Evolutionary conservation across 2,888 invertebrate genomes (phyloP), one percentile per base, ranked within the genome.

Genomic region (Ochropacha duplaris): DNA sequence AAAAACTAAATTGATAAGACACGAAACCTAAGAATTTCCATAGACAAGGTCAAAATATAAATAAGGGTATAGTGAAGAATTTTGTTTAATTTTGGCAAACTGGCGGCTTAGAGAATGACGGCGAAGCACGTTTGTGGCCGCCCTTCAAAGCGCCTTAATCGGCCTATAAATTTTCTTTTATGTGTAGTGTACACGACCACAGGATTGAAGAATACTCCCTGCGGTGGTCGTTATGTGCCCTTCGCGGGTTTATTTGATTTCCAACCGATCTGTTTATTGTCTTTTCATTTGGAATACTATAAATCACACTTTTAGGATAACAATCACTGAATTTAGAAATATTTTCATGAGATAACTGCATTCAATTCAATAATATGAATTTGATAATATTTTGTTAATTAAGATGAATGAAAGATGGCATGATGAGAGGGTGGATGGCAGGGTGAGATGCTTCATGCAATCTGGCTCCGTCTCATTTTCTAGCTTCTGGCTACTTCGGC

Each of bases 101-200:
- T 79, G 81, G 83, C 76, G 85, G 85, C 78, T 78, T 76, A 67
- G 77, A 74, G 81, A 87, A 86, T 81, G 86, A 80, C 81, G 81
- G 79, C 72, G 71, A 66, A 78, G 80, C 81, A 76, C 82, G 83
- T 87, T 86, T 83, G 86, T 71, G 86, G 85, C 71, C 71, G 78
- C 80, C 83, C 83, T 82, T 79, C 80, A 75, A 81, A 81, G 81
- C 84, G 81, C 81, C 82, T 84, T 85, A 86, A 88, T 83, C 86
- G 86, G 81, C 71, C 84, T 74, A 87, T 88, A 86, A 84, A 88
- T 87, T 85, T 83, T 79, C 78, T 86, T 88, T 85, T 86, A 85
- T 86, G 83, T 76, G 76, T 75, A 68, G 69, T 82, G 74, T 84
- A 77, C 77, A 81, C 76, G 67, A 64, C 71, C 63, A 69, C 70